These are phyloP conservation scores for Agonopterix arenella DNA, from an alignment of 2,888 invertebrate species.

Conservation along the genomic window DNA sequence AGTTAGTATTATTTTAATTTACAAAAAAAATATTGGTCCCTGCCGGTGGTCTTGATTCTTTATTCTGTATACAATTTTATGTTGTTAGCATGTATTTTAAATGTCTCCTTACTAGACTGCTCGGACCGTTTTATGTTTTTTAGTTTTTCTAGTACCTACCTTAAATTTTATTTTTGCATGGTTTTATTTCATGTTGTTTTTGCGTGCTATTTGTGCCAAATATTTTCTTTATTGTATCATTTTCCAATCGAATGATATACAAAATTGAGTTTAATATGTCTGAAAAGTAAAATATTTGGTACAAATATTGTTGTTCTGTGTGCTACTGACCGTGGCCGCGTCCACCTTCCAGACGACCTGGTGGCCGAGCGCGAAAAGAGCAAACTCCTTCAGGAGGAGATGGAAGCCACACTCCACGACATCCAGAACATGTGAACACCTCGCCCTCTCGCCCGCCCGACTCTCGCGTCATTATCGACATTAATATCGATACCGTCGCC, in stretches of 20 bases:
- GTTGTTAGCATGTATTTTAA: conserved; percentile 58
- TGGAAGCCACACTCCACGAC: conserved; percentile 99
- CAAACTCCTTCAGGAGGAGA: conserved; percentile 97
- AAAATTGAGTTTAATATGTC: neutral
- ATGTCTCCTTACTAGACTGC: conserved; percentile 58
- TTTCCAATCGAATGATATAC: neutral
- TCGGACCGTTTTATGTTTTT: conserved; percentile 51
- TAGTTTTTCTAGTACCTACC: conserved; percentile 5
- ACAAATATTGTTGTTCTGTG: conserved; percentile 42
- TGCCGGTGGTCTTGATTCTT: conserved; percentile 10
- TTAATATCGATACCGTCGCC: conserved; percentile 14
- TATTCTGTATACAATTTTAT: conserved; percentile 29
- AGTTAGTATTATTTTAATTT: neutral
- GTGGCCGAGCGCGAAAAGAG: conserved; percentile 96
- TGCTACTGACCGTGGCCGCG: conserved; percentile 66
- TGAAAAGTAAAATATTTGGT: conserved; percentile 23
- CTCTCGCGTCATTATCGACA: conserved; percentile 27
- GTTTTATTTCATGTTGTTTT: conserved; percentile 56
- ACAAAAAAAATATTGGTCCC: neutral
- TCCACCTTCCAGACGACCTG: conserved; percentile 91
- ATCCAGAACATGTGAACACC: conserved; percentile 97
- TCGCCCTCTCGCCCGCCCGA: conserved; percentile 30
- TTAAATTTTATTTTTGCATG: conserved; percentile 50
- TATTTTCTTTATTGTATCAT: conserved; percentile 11
- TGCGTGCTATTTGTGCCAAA: conserved; percentile 46